Percentiles rank a stretch among this genome's conserved stretches.
These are phyloP conservation scores for Bergia puertoricense DNA, from an alignment of 92 coral and sea anemone genomes.

Conservation along the genomic window DNA sequence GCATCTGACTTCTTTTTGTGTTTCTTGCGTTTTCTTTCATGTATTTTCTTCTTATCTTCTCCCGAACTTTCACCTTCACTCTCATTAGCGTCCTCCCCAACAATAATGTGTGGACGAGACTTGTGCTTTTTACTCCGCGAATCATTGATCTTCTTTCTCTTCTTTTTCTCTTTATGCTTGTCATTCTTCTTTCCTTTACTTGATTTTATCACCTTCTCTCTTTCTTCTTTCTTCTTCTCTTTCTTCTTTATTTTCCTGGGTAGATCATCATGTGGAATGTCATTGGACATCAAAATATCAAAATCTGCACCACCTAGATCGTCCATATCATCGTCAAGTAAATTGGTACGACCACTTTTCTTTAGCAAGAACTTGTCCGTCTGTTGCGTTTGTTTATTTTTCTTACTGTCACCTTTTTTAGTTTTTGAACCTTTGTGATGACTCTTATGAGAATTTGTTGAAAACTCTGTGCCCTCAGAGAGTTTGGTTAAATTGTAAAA, in stretches of 20 bases:
- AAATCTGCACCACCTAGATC: conserved; percentile 91
- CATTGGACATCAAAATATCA: conserved; percentile 87
- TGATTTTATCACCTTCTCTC: neutral
- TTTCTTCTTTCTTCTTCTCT: conserved; percentile 5
- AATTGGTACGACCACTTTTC: neutral
- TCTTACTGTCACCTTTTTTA: neutral
- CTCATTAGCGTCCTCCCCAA: conserved; percentile 58
- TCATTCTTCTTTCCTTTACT: neutral
- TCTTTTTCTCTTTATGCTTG: conserved; percentile 5
- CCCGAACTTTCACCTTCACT: conserved; percentile 24
- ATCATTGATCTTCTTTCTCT: neutral
- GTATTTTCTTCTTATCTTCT: conserved; percentile 35
- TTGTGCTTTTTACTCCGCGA: conserved; percentile 14
- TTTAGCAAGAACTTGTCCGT: neutral
- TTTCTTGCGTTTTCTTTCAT: neutral
- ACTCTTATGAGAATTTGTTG: conserved; percentile 7
- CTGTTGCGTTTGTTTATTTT: neutral
- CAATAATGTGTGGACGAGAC: conserved; percentile 43
- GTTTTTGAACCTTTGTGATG: conserved; percentile 11
- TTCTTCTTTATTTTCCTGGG: conserved; percentile 36
- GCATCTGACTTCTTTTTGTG: conserved; percentile 31
- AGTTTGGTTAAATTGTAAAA: conserved; percentile 12
- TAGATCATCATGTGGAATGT: conserved; percentile 71
- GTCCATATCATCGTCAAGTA: conserved; percentile 53
- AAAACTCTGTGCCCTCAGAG: conserved; percentile 28